Evolutionary conservation across 1,140 invertebrate genomes (phyloP).

Genomic region (Physella acuta): DNA sequence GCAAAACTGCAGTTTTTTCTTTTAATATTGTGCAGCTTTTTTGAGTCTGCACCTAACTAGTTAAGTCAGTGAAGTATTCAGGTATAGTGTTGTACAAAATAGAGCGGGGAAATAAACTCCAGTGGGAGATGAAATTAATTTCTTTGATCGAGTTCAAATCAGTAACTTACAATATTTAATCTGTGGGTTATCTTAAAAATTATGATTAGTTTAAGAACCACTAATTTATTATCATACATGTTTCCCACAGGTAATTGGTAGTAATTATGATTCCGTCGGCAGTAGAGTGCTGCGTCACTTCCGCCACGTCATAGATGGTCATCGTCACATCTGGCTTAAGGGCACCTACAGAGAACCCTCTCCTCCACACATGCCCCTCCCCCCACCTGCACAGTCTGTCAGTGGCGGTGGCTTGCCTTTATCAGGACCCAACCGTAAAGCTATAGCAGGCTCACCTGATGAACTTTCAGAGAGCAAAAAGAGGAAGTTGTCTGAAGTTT

Average conservation of each 20-base stretch:
- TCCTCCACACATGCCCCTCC: not conserved
- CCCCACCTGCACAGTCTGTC: not conserved
- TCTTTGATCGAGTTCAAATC: no score
- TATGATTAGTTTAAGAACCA: not conserved
- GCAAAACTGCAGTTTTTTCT: no score
- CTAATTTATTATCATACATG: not conserved
- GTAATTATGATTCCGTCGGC: conserved; percentile 53
- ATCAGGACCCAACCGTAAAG: not conserved
- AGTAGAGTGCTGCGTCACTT: conserved; percentile 54
- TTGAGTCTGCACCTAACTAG: no score
- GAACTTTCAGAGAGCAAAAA: not conserved
- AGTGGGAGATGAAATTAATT: no score
- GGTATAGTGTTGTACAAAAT: no score
- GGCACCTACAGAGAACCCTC: conserved; percentile 44
- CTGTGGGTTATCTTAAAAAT: not conserved
- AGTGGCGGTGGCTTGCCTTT: not conserved
- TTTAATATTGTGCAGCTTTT: no score
- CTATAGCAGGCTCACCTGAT: not conserved
- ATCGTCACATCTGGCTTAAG: conserved; percentile 49
- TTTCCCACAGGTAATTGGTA: conserved; percentile 51
- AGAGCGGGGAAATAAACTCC: no score
- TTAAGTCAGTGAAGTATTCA: no score
- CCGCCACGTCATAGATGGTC: conserved; percentile 50
- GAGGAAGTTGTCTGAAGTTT: not conserved
- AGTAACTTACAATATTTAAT: not conserved